Evolutionary conservation across 1,140 invertebrate species (phyloP).

Genomic region (Varroa destructor): DNA sequence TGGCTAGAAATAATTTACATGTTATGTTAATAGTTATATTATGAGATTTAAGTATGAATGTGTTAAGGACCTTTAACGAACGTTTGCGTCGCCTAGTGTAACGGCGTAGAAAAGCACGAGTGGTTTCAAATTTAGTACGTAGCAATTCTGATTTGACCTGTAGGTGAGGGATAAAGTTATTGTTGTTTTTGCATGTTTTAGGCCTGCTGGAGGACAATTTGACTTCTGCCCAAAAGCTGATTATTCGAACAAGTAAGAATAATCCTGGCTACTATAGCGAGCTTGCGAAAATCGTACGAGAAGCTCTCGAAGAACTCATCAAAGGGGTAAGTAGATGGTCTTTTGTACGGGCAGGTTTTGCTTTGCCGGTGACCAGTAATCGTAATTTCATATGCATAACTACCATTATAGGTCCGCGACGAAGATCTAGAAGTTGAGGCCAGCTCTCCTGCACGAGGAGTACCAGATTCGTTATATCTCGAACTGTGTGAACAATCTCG

Average conservation of each 20-base stretch:
- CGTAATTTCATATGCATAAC: background rate
- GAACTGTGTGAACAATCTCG: conserved; percentile 23
- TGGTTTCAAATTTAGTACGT: no score
- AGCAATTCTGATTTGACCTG: no score
- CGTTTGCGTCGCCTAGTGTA: no score
- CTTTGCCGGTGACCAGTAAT: background rate
- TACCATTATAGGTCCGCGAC: background rate
- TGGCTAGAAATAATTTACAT: no score
- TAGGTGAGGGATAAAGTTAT: no score
- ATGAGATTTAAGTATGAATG: no score
- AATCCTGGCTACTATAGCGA: background rate
- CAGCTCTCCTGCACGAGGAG: background rate
- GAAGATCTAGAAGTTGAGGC: conserved; percentile 21
- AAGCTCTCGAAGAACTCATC: conserved; percentile 9
- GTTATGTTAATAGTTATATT: no score
- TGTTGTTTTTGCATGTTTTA: no score
- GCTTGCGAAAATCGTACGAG: background rate
- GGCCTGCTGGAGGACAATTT: conserved; percentile 14
- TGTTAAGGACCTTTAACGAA: no score
- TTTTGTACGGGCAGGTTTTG: background rate
- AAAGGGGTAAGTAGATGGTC: background rate
- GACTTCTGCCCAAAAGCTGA: conserved; percentile 11
- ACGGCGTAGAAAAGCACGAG: no score
- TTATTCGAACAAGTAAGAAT: conserved; percentile 1
- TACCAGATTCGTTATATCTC: conserved; percentile 5